Conservation (phyloP, 2,797 vertebrate species). For the Hypotaenidia okinawae region DNA sequence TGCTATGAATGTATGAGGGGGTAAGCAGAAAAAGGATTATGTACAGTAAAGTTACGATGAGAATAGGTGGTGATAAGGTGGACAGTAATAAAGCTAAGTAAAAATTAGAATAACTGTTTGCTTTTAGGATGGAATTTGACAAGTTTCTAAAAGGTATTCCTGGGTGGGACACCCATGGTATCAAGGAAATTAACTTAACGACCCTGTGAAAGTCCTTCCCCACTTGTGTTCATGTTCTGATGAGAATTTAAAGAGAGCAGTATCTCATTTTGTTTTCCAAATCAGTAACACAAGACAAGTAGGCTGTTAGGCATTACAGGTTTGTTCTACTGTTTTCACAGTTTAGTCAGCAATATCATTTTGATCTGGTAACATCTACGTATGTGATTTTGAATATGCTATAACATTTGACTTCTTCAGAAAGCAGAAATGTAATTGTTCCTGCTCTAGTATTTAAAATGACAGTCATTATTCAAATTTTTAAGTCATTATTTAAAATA, state of each 20-base stretch:
- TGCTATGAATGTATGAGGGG: background rate
- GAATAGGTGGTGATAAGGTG: background rate
- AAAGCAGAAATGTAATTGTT: background rate
- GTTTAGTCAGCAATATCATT: background rate
- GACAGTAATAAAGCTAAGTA: background rate
- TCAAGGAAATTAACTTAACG: background rate
- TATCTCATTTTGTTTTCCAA: background rate
- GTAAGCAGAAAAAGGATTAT: background rate
- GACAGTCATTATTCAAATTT: too few species aligned
- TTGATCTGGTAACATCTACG: background rate
- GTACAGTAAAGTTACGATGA: background rate
- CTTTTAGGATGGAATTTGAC: background rate
- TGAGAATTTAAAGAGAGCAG: background rate
- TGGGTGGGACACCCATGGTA: background rate
- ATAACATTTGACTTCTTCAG: background rate
- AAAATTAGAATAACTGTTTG: background rate
- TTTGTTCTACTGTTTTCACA: background rate
- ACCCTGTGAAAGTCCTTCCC: background rate
- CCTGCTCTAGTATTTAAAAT: background rate
- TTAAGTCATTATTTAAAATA: background rate
- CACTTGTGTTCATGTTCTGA: background rate
- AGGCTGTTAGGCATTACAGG: background rate
- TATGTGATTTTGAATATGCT: background rate
- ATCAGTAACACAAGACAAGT: background rate
- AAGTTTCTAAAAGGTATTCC: background rate